Conservation (phyloP, 2,113 vertebrate genomes). For the Siphamia tubifer region DNA sequence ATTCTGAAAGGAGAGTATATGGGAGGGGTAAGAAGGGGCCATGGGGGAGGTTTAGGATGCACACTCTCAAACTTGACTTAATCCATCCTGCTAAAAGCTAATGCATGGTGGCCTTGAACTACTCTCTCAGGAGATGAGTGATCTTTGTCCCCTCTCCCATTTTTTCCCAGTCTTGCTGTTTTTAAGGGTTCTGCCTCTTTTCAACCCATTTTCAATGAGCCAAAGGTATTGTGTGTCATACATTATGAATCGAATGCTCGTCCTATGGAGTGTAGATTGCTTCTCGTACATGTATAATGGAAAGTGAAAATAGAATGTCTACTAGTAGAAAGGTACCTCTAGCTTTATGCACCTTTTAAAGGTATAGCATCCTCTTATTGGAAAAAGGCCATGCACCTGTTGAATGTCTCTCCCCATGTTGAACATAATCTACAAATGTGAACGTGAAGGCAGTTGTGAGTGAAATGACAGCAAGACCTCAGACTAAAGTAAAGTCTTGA, state of each 20-base stretch:
- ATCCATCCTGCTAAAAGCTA: slow-evolving; percentile 86
- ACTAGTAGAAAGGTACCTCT: slow-evolving; percentile 32
- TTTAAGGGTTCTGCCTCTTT: slow-evolving; percentile 73
- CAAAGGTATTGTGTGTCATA: slow-evolving; percentile 61
- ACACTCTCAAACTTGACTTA: slow-evolving; percentile 84
- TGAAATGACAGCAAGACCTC: no score
- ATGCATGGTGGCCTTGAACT: slow-evolving; percentile 81
- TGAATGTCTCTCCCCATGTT: no score
- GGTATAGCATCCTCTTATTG: slow-evolving; percentile 6
- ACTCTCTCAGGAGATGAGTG: slow-evolving; percentile 73
- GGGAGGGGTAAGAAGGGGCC: slow-evolving; percentile 63
- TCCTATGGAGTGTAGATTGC: slow-evolving; percentile 58
- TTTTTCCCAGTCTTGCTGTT: slow-evolving; percentile 49
- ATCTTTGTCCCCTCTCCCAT: slow-evolving; percentile 69
- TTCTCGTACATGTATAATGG: slow-evolving; percentile 50
- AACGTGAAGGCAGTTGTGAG: no score
- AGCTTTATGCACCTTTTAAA: slow-evolving; percentile 47
- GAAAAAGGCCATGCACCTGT: no score
- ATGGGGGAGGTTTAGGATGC: slow-evolving; percentile 72
- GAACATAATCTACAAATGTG: no score
- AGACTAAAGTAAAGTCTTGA: no score
- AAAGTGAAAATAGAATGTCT: slow-evolving; percentile 42
- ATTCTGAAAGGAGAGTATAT: slow-evolving; percentile 72
- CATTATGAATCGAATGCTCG: slow-evolving; percentile 62
- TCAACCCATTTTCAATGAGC: slow-evolving; percentile 76